phyloP scores from a whole-genome alignment of 1,140 invertebrate genomes.

The Copidosoma floridanum region DNA sequence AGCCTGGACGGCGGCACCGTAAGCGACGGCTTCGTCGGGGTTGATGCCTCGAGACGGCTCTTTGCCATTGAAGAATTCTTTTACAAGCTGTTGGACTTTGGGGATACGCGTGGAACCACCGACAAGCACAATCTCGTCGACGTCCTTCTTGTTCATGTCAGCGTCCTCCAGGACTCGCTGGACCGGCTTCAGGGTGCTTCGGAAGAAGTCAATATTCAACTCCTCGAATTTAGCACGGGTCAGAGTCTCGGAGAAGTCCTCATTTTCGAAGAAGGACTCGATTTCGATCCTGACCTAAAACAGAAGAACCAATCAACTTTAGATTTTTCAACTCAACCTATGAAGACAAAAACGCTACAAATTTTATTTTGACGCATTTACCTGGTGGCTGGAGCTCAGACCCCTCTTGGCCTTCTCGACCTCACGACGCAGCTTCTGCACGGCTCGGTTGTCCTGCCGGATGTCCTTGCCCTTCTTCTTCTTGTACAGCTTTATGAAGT shows the following conservation, averaged over 20 bases:
- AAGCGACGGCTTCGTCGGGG: constrained; percentile 97
- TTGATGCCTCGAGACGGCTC: constrained; percentile 98
- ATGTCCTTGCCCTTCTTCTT: constrained; percentile 99
- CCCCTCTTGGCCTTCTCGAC: constrained; percentile 98
- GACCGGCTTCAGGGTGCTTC: constrained; percentile 98
- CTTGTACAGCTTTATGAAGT: constrained; percentile 98
- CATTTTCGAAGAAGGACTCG: constrained; percentile 98
- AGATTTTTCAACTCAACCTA: neutral
- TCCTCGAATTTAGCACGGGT: constrained; percentile 99
- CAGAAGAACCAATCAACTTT: neutral
- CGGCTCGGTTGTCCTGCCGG: constrained; percentile 90
- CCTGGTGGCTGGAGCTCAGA: constrained; percentile 90
- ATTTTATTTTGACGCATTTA: too few relatives aligned
- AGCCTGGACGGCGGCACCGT: constrained; percentile 98
- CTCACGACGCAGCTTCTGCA: constrained; percentile 94
- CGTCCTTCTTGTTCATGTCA: constrained; percentile 97
- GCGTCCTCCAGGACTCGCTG: constrained; percentile 97
- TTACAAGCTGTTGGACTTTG: constrained; percentile 97
- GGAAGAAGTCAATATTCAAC: constrained; percentile 98
- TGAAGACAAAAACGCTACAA: neutral
- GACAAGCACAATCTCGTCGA: constrained; percentile 98
- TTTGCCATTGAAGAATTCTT: constrained; percentile 98
- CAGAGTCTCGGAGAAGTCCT: constrained; percentile 98
- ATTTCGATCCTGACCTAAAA: constrained; percentile 90
- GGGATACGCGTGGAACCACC: constrained; percentile 99